Evolutionary conservation across 1,140 invertebrate genomes (phyloP), one percentile per base, ranked within the genome.

Genomic region (Aphidius ervi): DNA sequence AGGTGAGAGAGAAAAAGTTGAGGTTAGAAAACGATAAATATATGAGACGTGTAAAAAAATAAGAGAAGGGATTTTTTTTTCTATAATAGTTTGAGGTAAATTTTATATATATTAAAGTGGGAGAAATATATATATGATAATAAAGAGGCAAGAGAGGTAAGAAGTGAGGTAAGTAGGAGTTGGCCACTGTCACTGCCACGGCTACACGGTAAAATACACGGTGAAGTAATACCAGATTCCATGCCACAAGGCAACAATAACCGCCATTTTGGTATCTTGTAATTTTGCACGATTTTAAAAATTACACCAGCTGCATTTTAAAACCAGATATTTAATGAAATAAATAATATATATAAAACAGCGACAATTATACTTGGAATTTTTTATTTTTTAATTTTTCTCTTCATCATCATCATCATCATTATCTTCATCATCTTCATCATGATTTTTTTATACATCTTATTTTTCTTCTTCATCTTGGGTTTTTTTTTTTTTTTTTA

Each of bases 181-280:
- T 57, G 59, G 59, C 62, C 66, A 66, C 63, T 68, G 67, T 66
- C 67, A 66, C 67, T 66, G 67, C 66, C 69, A 68, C 64, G 64
- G 64, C 59, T 64, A 55, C 62, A 58, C 47, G 54, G 10, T 42
- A 7, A 40, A 54, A 40, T 50, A 55, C 54, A 54, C 55, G 40
- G 63, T 69, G 67, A 69, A 67, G 69, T 69, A 70, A 70, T 67
- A 68, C 67, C 64, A 63, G 66, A 70, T 68, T 70, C 68, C 68
- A 61, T 66, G 65, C 61, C 64, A 65, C 61, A 59, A 63, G 58
- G 63, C 52, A 56, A 58, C 16, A 43, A 48, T 42, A 46, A 45
- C 23, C 63, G 62, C 63, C 65, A 67, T 65, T 63, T 69, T 67
- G 63, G 63, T 64, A 47, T 65, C 54, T 23, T 31, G 4, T 31